Percentiles rank a stretch among this genome's conserved stretches.
Conservation (phyloP, 2,797 vertebrate genomes). For the Ambastaia sidthimunki region DNA sequence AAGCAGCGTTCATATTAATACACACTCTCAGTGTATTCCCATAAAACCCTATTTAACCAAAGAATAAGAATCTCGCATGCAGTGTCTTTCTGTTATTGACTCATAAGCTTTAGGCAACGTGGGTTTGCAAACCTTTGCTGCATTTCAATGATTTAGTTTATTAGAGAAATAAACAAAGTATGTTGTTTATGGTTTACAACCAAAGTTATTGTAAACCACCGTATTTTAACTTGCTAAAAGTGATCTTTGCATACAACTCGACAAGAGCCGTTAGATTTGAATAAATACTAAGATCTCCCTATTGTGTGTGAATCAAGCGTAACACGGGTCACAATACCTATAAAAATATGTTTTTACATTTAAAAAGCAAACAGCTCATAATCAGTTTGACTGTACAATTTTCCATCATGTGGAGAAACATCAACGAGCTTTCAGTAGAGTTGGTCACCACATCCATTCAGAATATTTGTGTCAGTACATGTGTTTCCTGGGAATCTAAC, state of each 20-base stretch:
- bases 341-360: no score
- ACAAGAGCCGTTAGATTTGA: not conserved
- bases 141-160: conserved; percentile 3
- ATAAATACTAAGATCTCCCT: not conserved
- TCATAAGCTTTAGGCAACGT: conserved; percentile 4
- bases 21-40: not conserved
- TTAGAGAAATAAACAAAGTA: conserved; percentile 4
- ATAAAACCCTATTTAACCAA: conserved; percentile 2
- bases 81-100: conserved; percentile 1
- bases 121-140: not conserved
- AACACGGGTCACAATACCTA: no score
- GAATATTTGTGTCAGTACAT: no score
- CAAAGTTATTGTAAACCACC: not conserved
- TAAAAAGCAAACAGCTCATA: no score
- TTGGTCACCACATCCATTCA: no score
- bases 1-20: not conserved
- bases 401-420: no score
- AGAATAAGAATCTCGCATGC: not conserved
- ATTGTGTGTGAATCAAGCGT: no score
- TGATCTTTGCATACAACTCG: not conserved
- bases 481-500: no score
- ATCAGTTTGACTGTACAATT: no score
- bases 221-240: not conserved
- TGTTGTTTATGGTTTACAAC: no score
- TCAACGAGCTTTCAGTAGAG: no score